Base-by-base conservation (phyloP, 2,113 vertebrate species). In the Ctenodactylus gundi region DNA sequence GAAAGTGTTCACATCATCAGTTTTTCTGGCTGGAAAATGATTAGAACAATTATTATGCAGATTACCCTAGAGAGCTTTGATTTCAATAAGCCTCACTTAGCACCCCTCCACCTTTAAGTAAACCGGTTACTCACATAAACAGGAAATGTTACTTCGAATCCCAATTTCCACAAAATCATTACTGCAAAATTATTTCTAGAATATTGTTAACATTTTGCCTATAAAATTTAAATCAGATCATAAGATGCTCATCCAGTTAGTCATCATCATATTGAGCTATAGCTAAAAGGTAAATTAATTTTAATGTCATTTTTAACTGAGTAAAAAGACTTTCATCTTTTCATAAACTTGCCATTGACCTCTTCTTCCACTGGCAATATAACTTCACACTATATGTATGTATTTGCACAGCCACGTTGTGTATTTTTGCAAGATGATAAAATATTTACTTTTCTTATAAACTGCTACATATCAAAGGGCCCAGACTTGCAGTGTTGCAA, bases 41-140 rank as follows among this genome's bases (percentile, higher is more conserved):
- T 97, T 92, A 94, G 85, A 82, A 91, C 95, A 86, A 96, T 96
- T 93, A 93, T 86, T 94, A 65, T 92, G 92, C 78, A 96, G 94
- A 97, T 97, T 90, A 93, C 94, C 80, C 95, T 46, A 90, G 97
- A 90, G 97, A 90, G 96, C 49, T 95, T 96, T 95, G 65, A 82
- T 96, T 97, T 96, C 96, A 57, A 46, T 93, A 91, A 96, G 49
- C 87, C 49, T n/a, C 49, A 70, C 51, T 58, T 49, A 67, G 25
- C n/a, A 64, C 76, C 75, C 85, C 57, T 97, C 72, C 87, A 64
- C 67, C 92, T 92, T 91, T 82, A 80, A 95, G 73, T 77, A 76
- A 81, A 77, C 76, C 90, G 87, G 51, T 60, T 80, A 36, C 73
- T 77, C 89, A 80, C 39, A 62, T 27, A 60, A 76, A 58, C 55